Evolutionary conservation across 2,888 invertebrate species (phyloP).

Genomic region (Rhogogaster chlorosoma): DNA sequence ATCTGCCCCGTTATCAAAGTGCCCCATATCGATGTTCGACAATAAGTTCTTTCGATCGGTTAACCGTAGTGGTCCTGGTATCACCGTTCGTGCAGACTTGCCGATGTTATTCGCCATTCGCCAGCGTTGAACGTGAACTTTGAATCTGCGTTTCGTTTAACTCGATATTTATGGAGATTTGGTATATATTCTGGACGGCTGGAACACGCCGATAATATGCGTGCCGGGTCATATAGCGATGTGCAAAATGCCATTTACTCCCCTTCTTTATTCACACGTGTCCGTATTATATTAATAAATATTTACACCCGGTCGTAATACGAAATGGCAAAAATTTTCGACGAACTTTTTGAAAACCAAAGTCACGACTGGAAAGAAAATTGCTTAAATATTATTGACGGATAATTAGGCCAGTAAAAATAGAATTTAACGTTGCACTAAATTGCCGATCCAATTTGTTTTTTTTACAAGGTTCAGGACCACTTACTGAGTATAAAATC

Average conservation of each 20-base stretch:
- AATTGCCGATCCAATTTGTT: no score
- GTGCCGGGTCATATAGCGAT: constrained; percentile 30
- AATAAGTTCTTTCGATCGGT: constrained; percentile 19
- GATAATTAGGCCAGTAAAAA: no score
- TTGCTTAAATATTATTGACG: no score
- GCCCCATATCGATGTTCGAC: neutral
- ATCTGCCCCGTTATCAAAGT: neutral
- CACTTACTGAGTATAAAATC: no score
- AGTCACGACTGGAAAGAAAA: no score
- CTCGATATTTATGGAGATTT: constrained; percentile 72
- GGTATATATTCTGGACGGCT: constrained; percentile 25
- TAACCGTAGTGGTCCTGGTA: neutral
- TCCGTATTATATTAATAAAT: neutral
- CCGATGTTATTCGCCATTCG: neutral
- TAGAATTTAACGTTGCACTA: no score
- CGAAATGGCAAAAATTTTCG: no score
- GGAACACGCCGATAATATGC: constrained; percentile 46
- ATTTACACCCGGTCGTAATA: neutral
- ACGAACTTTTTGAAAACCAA: no score
- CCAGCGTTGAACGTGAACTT: constrained; percentile 15
- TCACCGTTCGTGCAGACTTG: constrained; percentile 19
- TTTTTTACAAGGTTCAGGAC: no score
- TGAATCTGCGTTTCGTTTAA: constrained; percentile 63
- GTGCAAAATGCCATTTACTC: constrained; percentile 16
- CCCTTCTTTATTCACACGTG: neutral